Evolutionary conservation across 2,888 invertebrate species (phyloP).

Genomic region (Euplexia lucipara): DNA sequence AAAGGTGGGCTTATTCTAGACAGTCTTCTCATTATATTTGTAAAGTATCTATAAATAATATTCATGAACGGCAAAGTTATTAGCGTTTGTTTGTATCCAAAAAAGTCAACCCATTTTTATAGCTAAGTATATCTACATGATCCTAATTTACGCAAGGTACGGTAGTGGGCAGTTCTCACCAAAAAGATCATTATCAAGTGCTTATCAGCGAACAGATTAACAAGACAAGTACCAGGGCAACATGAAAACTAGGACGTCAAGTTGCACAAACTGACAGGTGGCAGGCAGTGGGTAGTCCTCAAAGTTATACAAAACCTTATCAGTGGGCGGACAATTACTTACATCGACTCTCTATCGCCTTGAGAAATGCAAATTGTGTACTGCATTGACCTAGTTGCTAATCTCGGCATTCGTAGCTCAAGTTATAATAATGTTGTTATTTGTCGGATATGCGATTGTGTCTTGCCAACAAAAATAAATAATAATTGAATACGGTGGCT

Average conservation of each 20-base stretch:
- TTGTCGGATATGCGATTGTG: constrained; percentile 9
- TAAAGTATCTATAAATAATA: too few species aligned
- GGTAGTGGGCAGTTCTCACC: not conserved
- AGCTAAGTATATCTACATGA: not conserved
- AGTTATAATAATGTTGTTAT: constrained; percentile 33
- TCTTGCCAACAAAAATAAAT: constrained; percentile 11
- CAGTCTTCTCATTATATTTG: too few species aligned
- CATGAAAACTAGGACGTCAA: constrained; percentile 50
- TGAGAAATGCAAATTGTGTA: constrained; percentile 62
- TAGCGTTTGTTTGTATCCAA: too few species aligned
- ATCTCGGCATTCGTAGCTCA: constrained; percentile 41
- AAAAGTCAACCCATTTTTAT: too few species aligned
- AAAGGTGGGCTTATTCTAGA: too few species aligned
- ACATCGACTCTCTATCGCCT: constrained; percentile 59
- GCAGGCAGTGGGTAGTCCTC: constrained; percentile 48
- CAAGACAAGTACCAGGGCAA: constrained; percentile 39
- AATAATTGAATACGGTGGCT: not conserved
- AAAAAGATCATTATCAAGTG: constrained; percentile 6
- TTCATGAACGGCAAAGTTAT: too few species aligned
- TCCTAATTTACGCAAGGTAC: not conserved
- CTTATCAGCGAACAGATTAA: constrained; percentile 31
- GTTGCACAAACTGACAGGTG: constrained; percentile 49
- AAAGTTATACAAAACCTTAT: constrained; percentile 40
- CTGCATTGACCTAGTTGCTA: constrained; percentile 68
- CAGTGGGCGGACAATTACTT: constrained; percentile 54